Percentiles rank a stretch among this genome's conserved stretches.
Conservation (phyloP, 2,113 vertebrate species). For the Boleophthalmus pectinirostris region DNA sequence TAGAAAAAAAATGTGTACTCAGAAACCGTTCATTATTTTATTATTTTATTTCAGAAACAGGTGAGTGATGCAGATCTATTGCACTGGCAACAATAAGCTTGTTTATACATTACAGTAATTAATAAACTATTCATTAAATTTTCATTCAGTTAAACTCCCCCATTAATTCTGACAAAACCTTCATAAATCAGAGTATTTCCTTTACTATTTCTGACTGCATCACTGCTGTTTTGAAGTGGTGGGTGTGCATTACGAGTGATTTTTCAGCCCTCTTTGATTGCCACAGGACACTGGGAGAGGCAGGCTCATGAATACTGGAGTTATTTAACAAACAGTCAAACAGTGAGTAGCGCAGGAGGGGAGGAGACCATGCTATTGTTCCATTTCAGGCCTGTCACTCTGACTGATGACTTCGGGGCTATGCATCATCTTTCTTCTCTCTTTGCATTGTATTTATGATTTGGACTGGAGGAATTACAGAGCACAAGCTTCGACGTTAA, state of each 20-base stretch:
- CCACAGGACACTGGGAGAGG: constrained; percentile 38
- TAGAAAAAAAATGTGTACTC: too few relatives aligned
- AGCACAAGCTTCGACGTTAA: constrained; percentile 45
- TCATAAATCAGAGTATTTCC: constrained; percentile 29
- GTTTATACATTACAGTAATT: constrained; percentile 22
- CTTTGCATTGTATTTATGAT: constrained; percentile 72
- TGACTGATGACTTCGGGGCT: constrained; percentile 70
- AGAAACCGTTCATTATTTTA: too few relatives aligned
- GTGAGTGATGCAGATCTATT: not conserved
- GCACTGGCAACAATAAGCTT: constrained; percentile 17
- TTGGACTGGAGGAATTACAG: constrained; percentile 64
- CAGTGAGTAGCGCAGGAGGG: constrained; percentile 56
- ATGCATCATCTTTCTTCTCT: constrained; percentile 56
- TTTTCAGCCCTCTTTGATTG: constrained; percentile 59
- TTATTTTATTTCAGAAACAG: too few relatives aligned
- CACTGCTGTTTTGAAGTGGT: constrained; percentile 7
- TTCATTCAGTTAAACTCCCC: constrained; percentile 11
- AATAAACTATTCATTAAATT: constrained; percentile 35
- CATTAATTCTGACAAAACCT: constrained; percentile 11
- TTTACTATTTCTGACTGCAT: constrained; percentile 29
- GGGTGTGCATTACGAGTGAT: constrained; percentile 40
- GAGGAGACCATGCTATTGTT: constrained; percentile 68
- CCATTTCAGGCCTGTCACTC: constrained; percentile 73
- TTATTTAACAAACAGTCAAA: constrained; percentile 71
- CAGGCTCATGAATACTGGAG: constrained; percentile 55